These are phyloP conservation scores for Spea multiplicata DNA, from an alignment of 2,113 vertebrate genomes.

Conservation along the genomic window DNA sequence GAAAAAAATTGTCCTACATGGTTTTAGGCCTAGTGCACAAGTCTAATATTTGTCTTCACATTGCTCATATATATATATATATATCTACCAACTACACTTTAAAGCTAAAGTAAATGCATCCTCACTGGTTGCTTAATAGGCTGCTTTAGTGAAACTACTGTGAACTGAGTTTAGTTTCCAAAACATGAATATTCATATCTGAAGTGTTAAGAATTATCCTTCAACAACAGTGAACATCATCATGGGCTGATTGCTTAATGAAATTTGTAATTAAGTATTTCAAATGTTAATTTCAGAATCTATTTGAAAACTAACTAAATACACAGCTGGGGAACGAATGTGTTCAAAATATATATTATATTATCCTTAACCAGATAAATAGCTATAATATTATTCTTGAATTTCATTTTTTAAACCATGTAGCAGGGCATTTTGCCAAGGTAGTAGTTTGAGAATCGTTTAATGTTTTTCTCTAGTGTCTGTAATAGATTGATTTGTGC, in stretches of 20 bases:
- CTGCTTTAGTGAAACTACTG: constrained; percentile 20
- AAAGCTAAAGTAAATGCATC: background rate
- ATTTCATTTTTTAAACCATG: background rate
- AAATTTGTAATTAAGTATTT: constrained; percentile 39
- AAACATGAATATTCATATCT: constrained; percentile 36
- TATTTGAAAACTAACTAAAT: constrained; percentile 20
- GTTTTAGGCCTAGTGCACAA: no score
- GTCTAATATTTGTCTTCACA: no score
- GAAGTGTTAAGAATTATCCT: constrained; percentile 25
- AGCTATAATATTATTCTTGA: background rate
- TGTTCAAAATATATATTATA: constrained; percentile 4
- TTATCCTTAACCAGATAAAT: background rate
- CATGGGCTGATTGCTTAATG: constrained; percentile 33
- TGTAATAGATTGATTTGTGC: no score
- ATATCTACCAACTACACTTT: no score
- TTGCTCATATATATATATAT: no score
- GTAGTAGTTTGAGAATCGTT: no score
- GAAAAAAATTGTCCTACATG: no score
- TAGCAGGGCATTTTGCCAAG: background rate
- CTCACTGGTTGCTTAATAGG: constrained; percentile 16
- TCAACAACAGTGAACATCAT: constrained; percentile 21
- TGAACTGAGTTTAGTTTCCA: background rate
- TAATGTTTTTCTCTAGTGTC: no score
- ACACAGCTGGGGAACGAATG: constrained; percentile 25
- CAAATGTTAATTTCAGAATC: constrained; percentile 39